phyloP scores from a whole-genome alignment of 2,888 invertebrate genomes.

The Philopedon plagiatum region DNA sequence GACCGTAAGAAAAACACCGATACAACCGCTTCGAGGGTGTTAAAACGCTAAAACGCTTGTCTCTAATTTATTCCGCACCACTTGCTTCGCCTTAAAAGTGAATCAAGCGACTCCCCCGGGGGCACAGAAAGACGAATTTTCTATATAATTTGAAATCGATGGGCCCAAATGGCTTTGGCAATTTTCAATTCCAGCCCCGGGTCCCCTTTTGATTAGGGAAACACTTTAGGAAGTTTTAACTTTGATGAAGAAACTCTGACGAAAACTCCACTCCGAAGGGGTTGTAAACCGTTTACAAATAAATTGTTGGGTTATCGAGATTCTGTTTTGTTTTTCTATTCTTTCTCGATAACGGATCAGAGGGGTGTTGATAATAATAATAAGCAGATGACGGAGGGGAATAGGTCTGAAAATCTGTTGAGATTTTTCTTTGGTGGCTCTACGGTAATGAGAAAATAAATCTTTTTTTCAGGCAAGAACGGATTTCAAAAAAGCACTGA shows the following conservation, averaged over 20 bases:
- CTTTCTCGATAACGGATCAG: not conserved
- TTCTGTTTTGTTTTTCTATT: conserved; percentile 4
- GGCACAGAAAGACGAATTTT: conserved; percentile 30
- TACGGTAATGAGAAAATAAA: too few relatives aligned
- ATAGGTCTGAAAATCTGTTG: not conserved
- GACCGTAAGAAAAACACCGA: too few relatives aligned
- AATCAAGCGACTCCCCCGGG: conserved; percentile 22
- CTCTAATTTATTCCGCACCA: conserved; percentile 29
- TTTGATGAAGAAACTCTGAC: conserved; percentile 38
- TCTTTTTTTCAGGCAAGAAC: too few relatives aligned
- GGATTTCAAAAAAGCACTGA: too few relatives aligned
- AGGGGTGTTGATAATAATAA: not conserved
- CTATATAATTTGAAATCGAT: conserved; percentile 45
- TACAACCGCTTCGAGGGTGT: conserved; percentile 13
- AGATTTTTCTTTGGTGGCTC: too few relatives aligned
- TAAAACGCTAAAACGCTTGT: conserved; percentile 15
- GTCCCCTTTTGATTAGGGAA: conserved; percentile 38
- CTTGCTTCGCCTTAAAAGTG: conserved; percentile 25
- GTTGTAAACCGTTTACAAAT: conserved; percentile 29
- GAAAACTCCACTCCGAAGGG: conserved; percentile 22
- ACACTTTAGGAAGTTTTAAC: conserved; percentile 33
- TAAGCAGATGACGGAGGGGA: too few relatives aligned
- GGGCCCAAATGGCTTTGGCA: conserved; percentile 41
- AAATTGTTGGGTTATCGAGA: conserved; percentile 13
- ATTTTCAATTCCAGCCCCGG: conserved; percentile 46